phyloP scores from a whole-genome alignment of 2,888 invertebrate species.

The Zaprionus lineosus region DNA sequence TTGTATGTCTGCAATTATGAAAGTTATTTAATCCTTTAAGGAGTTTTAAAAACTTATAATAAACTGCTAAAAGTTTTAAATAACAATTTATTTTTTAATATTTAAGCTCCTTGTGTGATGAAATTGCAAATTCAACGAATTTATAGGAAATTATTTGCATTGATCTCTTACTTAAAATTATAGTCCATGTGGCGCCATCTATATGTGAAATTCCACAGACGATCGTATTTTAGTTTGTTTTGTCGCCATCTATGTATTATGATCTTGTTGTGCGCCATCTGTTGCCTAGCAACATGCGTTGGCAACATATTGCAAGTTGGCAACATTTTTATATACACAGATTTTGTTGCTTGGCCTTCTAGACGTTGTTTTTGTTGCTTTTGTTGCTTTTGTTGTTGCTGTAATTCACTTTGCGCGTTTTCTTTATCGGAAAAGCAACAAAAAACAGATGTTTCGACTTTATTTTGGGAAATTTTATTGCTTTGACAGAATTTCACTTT shows the following conservation, averaged over 20 bases:
- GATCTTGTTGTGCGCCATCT: constrained; percentile 40
- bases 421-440: constrained; percentile 39
- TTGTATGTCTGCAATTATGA: no score
- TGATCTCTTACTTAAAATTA: constrained; percentile 25
- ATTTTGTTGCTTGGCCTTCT: neutral
- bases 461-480: constrained; percentile 78
- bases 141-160: neutral
- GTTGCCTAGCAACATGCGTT: constrained; percentile 34
- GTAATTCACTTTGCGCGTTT: constrained; percentile 42
- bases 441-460: constrained; percentile 72
- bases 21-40: no score
- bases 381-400: constrained; percentile 18
- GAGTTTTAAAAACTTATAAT: no score
- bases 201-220: neutral
- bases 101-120: no score
- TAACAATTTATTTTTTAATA: no score
- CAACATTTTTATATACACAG: constrained; percentile 34
- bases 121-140: no score
- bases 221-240: constrained; percentile 12
- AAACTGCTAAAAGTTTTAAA: no score
- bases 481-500: constrained; percentile 70
- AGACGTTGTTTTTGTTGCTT: neutral
- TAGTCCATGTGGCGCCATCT: constrained; percentile 30
- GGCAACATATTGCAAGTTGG: constrained; percentile 32
- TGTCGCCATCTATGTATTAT: constrained; percentile 33